Base-by-base conservation (phyloP, 2,797 vertebrate species). In the Scarus forsteni region DNA sequence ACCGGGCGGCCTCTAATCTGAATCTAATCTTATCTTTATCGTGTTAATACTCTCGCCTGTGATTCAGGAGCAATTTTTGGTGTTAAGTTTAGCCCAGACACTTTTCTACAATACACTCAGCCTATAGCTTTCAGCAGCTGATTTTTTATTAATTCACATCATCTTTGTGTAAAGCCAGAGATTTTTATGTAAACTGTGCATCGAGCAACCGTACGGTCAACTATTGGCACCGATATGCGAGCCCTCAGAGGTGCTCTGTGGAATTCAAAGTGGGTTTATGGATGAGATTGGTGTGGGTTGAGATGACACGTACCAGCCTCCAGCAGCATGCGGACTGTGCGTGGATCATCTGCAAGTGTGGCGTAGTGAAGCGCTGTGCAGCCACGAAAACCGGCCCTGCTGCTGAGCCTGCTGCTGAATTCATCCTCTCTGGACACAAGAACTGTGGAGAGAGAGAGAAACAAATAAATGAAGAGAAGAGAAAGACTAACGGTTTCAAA, bases 351-450 rank as follows among this genome's bases (percentile, higher is more conserved):
- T 0, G 96, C 95, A 34, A 99, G 93, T 0, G 96, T 96, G 0
- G 96, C 96, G 0, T 99, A 99, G 88, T 99, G 98, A 18, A 99
- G 94, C 0, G 97, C 94, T 0, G 97, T 96, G 90, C 97, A 98
- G 44, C 95, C 97, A 13, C 93, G 95, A 91, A 99, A 99, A 58
- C 95, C 97, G 14, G 96, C 97, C 0, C 97, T 91, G 84, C 95
- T 93, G 89, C 98, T 99, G 57, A 99, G 90, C 11, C 96, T 93
- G 91, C 94, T 97, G 90, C 93, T 98, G 94, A 99, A 99, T 57
- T 99, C 97, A 8, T 99, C 98, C 80, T 99, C 98, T 55, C 98
- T 93, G 62, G 94, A 96, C 57, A 99, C 96, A 11, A 99, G 89
- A 40, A 99, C 98, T 99, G 90, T 0, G 48, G 39, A n/a, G 14